Conservation (phyloP, 1,140 invertebrate genomes). For the Temnothorax curvispinosus region DNA sequence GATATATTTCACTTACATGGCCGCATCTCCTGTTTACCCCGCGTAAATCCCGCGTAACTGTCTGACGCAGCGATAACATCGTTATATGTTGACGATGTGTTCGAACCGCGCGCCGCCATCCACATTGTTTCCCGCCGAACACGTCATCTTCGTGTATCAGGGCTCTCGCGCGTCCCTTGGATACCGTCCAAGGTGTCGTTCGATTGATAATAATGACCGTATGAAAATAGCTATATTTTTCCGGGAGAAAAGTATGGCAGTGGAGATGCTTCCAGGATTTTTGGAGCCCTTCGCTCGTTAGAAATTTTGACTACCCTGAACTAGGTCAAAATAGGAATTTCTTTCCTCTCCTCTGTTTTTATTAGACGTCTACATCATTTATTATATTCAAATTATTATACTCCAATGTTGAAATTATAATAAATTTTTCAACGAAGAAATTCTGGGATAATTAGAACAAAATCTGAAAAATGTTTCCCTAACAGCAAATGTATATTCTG, state of each 20-base stretch:
- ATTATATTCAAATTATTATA: background rate
- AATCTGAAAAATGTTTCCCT: too few relatives aligned
- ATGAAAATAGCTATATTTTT: conserved; percentile 23
- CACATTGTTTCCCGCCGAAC: conserved; percentile 54
- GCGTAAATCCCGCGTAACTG: conserved; percentile 82
- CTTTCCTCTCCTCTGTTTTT: background rate
- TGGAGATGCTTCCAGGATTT: background rate
- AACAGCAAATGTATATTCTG: too few relatives aligned
- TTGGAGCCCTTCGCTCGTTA: background rate
- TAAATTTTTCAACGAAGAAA: too few relatives aligned
- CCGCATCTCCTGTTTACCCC: conserved; percentile 76
- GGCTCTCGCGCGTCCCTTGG: background rate
- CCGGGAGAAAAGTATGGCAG: too few relatives aligned
- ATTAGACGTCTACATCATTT: background rate
- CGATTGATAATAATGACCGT: conserved; percentile 33
- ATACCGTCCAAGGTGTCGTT: conserved; percentile 18
- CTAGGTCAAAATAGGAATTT: background rate
- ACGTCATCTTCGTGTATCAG: conserved; percentile 57
- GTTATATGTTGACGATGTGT: conserved; percentile 74
- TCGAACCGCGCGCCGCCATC: conserved; percentile 68
- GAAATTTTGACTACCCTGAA: background rate
- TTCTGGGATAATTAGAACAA: too few relatives aligned
- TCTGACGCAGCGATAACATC: conserved; percentile 81
- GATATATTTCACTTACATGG: conserved; percentile 81
- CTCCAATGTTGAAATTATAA: background rate